Conservation (phyloP, 2,797 vertebrate genomes). For the Parambassis ranga region DNA sequence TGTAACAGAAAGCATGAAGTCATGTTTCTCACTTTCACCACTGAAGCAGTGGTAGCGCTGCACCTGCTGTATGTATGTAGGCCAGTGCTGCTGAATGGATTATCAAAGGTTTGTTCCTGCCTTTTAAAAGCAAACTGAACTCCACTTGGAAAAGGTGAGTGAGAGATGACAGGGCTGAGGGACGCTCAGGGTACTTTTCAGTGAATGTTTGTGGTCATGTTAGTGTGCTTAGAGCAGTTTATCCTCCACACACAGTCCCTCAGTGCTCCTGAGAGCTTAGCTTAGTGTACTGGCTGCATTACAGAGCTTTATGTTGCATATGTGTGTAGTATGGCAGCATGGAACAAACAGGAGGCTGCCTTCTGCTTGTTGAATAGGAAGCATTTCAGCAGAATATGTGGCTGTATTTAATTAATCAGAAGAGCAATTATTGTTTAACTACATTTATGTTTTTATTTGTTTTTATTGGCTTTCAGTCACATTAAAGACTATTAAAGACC, state of each 20-base stretch:
- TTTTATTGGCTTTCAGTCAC: no score
- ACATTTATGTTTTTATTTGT: no score
- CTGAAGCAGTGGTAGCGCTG: conserved; percentile 51
- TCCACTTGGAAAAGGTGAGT: conserved; percentile 8
- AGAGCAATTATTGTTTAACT: no score
- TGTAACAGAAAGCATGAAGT: conserved; percentile 35
- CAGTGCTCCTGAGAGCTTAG: neutral
- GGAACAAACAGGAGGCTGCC: conserved; percentile 29
- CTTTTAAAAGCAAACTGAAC: conserved; percentile 24
- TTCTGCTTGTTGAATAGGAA: conserved; percentile 30
- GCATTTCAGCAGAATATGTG: conserved; percentile 16
- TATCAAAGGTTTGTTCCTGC: conserved; percentile 39
- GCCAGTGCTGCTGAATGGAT: conserved; percentile 51
- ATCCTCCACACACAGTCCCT: neutral
- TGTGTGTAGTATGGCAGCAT: conserved; percentile 14
- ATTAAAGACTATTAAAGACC: neutral
- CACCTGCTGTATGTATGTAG: conserved; percentile 54
- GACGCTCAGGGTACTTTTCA: no score
- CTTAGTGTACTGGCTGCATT: neutral
- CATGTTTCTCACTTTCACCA: conserved; percentile 65
- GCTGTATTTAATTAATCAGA: no score
- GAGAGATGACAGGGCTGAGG: conserved; percentile 13
- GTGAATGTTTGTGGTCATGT: conserved; percentile 1
- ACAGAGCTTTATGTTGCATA: conserved; percentile 24
- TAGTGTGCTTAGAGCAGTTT: neutral